Evolutionary conservation across 1,140 invertebrate species (phyloP).

Genomic region (Spodoptera litura): DNA sequence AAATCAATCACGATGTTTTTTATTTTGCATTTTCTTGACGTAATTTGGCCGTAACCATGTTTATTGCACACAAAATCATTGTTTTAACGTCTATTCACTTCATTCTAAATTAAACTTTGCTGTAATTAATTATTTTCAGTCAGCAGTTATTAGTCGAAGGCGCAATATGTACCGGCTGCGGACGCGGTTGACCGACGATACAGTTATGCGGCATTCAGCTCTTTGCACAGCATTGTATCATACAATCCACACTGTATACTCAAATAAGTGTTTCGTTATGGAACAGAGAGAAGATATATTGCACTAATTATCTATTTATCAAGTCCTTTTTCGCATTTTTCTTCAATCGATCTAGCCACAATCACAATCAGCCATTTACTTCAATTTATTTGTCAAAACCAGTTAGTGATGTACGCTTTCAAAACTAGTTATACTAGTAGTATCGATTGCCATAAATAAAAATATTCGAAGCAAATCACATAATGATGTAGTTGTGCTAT

Average conservation of each 20-base stretch:
- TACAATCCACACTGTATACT: neutral
- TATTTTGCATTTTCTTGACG: neutral
- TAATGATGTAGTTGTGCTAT: too few relatives aligned
- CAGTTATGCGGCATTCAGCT: neutral
- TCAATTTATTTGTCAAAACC: too few relatives aligned
- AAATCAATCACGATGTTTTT: constrained; percentile 15
- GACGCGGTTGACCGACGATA: neutral
- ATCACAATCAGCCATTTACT: too few relatives aligned
- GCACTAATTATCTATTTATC: too few relatives aligned
- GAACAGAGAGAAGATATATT: neutral
- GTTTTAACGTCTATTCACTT: neutral
- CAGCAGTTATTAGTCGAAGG: neutral
- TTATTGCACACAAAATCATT: neutral
- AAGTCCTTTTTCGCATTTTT: too few relatives aligned
- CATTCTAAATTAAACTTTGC: neutral
- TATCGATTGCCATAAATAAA: too few relatives aligned
- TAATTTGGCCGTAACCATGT: neutral
- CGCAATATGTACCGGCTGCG: neutral
- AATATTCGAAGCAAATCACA: too few relatives aligned
- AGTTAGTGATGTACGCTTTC: too few relatives aligned
- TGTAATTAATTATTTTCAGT: constrained; percentile 6
- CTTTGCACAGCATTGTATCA: neutral
- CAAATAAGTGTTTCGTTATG: neutral
- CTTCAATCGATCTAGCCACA: too few relatives aligned
- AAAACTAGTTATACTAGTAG: too few relatives aligned